Base-by-base conservation (phyloP, 2,888 invertebrate genomes). In the Congeria kusceri region DNA sequence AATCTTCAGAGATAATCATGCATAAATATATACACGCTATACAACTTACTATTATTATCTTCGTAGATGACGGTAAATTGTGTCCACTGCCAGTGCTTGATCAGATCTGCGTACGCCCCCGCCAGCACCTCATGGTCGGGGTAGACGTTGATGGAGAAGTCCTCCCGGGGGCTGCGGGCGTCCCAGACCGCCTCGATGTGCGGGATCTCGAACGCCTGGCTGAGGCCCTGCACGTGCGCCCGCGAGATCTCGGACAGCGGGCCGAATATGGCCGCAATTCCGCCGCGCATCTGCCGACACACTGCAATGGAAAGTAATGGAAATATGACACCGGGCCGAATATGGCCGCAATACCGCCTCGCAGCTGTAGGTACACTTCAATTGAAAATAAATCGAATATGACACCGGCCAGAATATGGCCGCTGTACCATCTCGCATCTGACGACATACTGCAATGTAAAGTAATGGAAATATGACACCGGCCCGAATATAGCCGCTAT, bases 391-490 rank as follows among this genome's bases (percentile, higher is more conserved):
- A n/a, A n/a, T n/a, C n/a, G n/a, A n/a, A n/a, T n/a, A n/a, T n/a
- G n/a, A n/a, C n/a, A n/a, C n/a, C n/a, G n/a, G n/a, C n/a, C n/a
- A n/a, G n/a, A n/a, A n/a, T n/a, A n/a, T n/a, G n/a, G n/a, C n/a
- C n/a, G n/a, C n/a, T n/a, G n/a, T n/a, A n/a, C n/a, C n/a, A n/a
- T n/a, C n/a, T n/a, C n/a, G 39, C 91, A 98, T 95, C 77, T 98
- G 95, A 91, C 97, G 96, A 93, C 98, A 98, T 80, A 98, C 98
- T 98, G 95, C n/a, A n/a, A n/a, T n/a, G n/a, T n/a, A n/a, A n/a
- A n/a, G n/a, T n/a, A n/a, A n/a, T n/a, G n/a, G n/a, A n/a, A n/a
- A n/a, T n/a, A n/a, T n/a, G n/a, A n/a, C n/a, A n/a, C n/a, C n/a
- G n/a, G n/a, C n/a, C n/a, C n/a, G n/a, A n/a, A n/a, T n/a, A n/a